phyloP scores from a whole-genome alignment of 2,113 vertebrate genomes.

The Paradoxurus hermaphroditus region DNA sequence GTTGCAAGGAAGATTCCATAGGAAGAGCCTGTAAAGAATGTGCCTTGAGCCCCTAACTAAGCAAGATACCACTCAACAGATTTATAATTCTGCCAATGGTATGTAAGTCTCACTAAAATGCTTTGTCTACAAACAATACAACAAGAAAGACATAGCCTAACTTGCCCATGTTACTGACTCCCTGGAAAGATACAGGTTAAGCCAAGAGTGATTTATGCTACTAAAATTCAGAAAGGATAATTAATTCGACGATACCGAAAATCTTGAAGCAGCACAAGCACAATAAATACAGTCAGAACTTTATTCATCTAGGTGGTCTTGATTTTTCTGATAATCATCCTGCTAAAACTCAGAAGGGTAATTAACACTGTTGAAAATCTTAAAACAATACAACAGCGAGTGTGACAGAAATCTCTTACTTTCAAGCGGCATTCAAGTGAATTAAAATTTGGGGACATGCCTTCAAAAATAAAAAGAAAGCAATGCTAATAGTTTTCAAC shows the following conservation, averaged over 20 bases:
- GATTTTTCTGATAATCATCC: background rate
- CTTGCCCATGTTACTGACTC: background rate
- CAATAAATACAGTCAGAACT: background rate
- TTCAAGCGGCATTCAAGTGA: background rate
- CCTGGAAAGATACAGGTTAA: background rate
- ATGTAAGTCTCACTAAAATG: background rate
- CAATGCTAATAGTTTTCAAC: background rate
- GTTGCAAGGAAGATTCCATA: background rate
- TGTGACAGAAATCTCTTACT: background rate
- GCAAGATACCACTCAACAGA: background rate
- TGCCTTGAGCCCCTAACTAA: background rate
- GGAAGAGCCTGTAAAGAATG: background rate
- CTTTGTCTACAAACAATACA: background rate
- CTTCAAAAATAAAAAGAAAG: slow-evolving; percentile 12
- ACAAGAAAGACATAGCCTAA: background rate
- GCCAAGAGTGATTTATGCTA: background rate
- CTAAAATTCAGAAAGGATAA: background rate
- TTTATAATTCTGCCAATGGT: background rate
- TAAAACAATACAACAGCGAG: background rate
- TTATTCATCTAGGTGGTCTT: background rate
- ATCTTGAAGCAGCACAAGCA: background rate
- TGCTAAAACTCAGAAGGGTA: background rate
- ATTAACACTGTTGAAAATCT: background rate
- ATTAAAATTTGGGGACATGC: background rate
- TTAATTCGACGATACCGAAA: background rate